Conservation (phyloP, 2,888 invertebrate genomes). For the Eudemis profundana region DNA sequence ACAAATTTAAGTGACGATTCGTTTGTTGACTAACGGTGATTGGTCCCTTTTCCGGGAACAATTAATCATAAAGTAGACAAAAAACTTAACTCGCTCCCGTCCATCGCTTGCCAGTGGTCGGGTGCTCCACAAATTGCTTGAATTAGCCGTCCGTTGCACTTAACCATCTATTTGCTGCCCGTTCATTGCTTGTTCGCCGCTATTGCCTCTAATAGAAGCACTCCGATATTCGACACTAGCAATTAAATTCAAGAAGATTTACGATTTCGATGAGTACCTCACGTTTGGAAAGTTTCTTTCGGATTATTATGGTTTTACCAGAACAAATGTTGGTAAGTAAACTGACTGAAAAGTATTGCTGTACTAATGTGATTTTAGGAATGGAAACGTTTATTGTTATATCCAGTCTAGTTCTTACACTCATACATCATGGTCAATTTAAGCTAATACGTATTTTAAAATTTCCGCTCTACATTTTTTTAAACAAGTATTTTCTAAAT, state of each 20-base stretch:
- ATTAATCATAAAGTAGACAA: neutral
- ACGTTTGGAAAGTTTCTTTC: neutral
- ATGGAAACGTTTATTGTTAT: too few relatives aligned
- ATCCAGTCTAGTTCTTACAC: too few relatives aligned
- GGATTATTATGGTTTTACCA: neutral
- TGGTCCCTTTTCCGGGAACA: too few relatives aligned
- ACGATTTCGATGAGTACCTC: slow-evolving; percentile 5
- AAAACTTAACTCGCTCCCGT: slow-evolving; percentile 14
- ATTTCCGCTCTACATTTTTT: too few relatives aligned
- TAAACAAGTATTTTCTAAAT: too few relatives aligned
- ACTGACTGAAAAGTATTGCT: too few relatives aligned
- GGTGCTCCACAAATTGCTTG: slow-evolving; percentile 66
- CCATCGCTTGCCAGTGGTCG: slow-evolving; percentile 40
- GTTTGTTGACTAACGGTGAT: too few relatives aligned
- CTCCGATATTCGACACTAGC: slow-evolving; percentile 23
- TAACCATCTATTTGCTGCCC: slow-evolving; percentile 66
- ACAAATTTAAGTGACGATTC: too few relatives aligned
- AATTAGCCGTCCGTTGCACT: slow-evolving; percentile 71
- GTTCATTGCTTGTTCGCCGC: slow-evolving; percentile 56
- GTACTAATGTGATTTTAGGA: too few relatives aligned
- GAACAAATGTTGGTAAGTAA: too few relatives aligned
- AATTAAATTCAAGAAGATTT: slow-evolving; percentile 38
- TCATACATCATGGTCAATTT: too few relatives aligned
- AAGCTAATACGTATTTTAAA: too few relatives aligned
- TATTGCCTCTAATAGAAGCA: slow-evolving; percentile 36